Base-by-base conservation (phyloP, 2,888 invertebrate species). In the Luperina nickerlii region DNA sequence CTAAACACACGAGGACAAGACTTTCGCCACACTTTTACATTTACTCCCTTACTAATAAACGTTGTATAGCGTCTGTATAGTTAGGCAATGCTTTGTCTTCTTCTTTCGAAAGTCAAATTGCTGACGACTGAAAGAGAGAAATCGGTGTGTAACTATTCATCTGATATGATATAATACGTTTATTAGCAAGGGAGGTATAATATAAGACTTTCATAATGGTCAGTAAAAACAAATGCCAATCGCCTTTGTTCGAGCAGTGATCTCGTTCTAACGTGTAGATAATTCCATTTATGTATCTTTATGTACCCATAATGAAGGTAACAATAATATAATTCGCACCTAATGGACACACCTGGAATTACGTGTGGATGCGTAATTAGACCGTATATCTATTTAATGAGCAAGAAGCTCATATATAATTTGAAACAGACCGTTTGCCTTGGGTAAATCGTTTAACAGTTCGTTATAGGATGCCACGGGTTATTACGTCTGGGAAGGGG, bases 351-450 rank as follows among this genome's bases (percentile, higher is more conserved):
- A 42, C 63, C 62, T 70, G n/a, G 20, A 76, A 82, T 82, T 63
- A 76, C 62, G 72, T 73, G 87, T 75, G 74, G 70, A 80, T 78
- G 24, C 27, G 72, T 83, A 87, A 87, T 88, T 87, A 78, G 69
- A 62, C 80, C 67, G 48, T 88, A 83, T 74, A 78, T 88, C 63
- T 63, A 62, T 42, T 71, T 77, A 88, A 87, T 88, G 78, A 80
- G 72, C 42, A 77, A 66, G 67, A 65, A 77, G 63, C 74, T 79
- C 67, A 54, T 66, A 54, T 66, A 63, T 71, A 74, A 74, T 82
- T 79, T 69, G 71, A 67, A 66, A 68, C 76, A 82, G 74, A 78
- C 63, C 78, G 75, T 79, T 87, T 84, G n/a, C 84, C 42, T 42
- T 63, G 62, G 72, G n/a, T 72, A 73, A 62, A 85, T 63, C 69